Percentiles rank a stretch among this genome's conserved stretches.
Conservation (phyloP, 2,888 invertebrate genomes). For the Dicycla oo region DNA sequence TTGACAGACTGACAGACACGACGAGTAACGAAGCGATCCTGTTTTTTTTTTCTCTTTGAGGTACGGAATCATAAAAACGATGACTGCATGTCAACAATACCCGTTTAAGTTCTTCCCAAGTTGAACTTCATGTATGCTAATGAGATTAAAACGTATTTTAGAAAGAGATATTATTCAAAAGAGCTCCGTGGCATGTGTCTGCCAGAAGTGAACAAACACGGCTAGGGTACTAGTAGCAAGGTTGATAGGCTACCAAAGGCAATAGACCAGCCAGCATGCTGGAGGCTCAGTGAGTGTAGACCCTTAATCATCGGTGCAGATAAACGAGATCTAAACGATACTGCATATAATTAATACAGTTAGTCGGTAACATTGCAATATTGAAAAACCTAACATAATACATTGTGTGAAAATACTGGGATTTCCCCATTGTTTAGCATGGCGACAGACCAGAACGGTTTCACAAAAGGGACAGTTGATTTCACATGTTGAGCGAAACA, state of each 20-base stretch:
- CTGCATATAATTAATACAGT: background rate
- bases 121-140: background rate
- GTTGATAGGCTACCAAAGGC: no score
- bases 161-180: background rate
- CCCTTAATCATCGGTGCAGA: slow-evolving; percentile 30
- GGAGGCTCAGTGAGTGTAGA: background rate
- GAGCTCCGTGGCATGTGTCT: background rate
- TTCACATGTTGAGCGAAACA: background rate
- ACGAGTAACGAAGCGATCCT: no score
- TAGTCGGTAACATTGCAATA: slow-evolving; percentile 21
- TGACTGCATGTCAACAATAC: background rate
- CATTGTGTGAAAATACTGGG: slow-evolving; percentile 27
- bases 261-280: background rate
- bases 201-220: background rate
- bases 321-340: slow-evolving; percentile 29
- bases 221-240: background rate
- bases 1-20: no score
- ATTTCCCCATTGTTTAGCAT: slow-evolving; percentile 17
- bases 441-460: background rate
- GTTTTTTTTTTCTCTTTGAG: no score
- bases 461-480: background rate
- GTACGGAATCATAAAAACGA: no score
- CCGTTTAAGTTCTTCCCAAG: background rate
- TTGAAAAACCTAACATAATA: slow-evolving; percentile 24
- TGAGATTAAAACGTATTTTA: background rate